A percentile compares a stretch with the other conserved stretches of the same genome.
Evolutionary conservation across 2,113 vertebrate species (phyloP).

Genomic region (Oreochromis tanganicae): DNA sequence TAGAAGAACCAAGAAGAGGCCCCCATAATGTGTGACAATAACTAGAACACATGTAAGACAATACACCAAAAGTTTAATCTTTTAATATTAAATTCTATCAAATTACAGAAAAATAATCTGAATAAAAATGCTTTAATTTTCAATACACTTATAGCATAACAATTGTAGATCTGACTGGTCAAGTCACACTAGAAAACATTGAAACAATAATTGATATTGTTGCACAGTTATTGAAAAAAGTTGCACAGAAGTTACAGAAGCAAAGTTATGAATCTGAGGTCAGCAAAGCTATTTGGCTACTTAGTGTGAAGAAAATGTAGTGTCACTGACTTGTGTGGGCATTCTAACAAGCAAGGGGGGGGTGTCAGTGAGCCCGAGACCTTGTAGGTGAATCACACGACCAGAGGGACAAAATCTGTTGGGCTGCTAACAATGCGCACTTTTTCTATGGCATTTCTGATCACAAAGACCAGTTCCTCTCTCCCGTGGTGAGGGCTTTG

Average conservation of each 20-base stretch:
- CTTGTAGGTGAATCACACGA: slow-evolving; percentile 56
- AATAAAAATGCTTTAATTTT: neutral
- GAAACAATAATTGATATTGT: neutral
- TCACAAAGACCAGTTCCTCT: slow-evolving; percentile 45
- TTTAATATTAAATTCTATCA: neutral
- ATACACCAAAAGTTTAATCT: neutral
- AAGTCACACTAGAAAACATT: neutral
- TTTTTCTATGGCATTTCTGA: slow-evolving; percentile 36
- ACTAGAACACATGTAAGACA: neutral
- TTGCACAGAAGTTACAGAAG: neutral
- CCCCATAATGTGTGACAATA: neutral
- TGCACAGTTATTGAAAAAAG: neutral
- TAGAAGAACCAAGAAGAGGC: neutral
- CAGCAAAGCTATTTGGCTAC: neutral
- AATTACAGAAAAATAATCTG: neutral
- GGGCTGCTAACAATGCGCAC: slow-evolving; percentile 47
- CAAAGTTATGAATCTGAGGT: neutral
- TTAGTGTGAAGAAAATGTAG: neutral
- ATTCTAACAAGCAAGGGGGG: neutral
- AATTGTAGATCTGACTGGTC: neutral
- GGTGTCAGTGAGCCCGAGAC: slow-evolving; percentile 26
- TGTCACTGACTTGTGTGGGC: slow-evolving; percentile 36
- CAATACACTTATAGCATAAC: neutral
- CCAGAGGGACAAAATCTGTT: slow-evolving; percentile 23
- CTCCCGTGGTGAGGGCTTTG: slow-evolving; percentile 38